phyloP scores from a whole-genome alignment of 2,797 vertebrate genomes.

The Podargus strigoides region DNA sequence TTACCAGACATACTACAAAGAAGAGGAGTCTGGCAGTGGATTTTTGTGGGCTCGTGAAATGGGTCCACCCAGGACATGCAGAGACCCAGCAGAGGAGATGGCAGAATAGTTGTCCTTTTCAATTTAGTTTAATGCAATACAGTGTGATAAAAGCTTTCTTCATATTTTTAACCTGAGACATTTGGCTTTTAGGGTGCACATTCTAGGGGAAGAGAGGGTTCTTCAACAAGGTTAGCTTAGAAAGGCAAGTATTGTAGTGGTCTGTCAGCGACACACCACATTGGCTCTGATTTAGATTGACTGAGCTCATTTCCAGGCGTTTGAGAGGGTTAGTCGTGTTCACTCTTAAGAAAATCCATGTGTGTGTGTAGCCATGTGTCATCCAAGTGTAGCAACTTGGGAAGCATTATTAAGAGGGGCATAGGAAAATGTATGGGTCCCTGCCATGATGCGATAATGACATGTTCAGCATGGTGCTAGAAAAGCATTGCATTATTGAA shows the following conservation, averaged over 20 bases:
- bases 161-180: background rate
- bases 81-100: background rate
- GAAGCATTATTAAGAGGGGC: conserved; percentile 16
- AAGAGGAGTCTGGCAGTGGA: background rate
- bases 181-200: background rate
- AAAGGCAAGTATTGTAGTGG: background rate
- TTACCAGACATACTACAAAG: background rate
- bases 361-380: background rate
- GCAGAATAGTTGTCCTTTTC: background rate
- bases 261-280: background rate
- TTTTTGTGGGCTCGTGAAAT: background rate
- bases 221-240: background rate
- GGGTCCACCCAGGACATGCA: background rate
- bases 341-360: background rate
- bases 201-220: background rate
- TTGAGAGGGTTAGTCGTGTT: background rate
- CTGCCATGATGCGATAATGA: conserved; percentile 48
- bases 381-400: background rate
- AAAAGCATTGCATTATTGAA: conserved; percentile 47
- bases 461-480: conserved; percentile 29
- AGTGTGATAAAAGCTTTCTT: background rate
- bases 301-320: background rate
- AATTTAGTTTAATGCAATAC: background rate
- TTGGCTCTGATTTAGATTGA: background rate
- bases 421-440: conserved; percentile 1